These are phyloP conservation scores for Recurvirostra avosetta DNA, from an alignment of 2,113 vertebrate genomes.

Conservation along the genomic window DNA sequence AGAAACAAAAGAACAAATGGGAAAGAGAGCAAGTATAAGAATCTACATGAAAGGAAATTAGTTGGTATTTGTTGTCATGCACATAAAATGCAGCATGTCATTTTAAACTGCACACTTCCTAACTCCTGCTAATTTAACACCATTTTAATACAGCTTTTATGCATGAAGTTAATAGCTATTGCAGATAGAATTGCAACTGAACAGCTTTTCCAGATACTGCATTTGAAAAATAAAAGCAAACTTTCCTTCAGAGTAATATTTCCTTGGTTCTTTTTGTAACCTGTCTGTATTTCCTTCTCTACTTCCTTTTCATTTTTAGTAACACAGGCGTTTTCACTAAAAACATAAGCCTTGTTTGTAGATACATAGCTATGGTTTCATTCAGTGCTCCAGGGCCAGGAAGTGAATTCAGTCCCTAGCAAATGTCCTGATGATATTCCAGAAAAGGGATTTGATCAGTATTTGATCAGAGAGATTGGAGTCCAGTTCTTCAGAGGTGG, in stretches of 20 bases:
- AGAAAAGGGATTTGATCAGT: background rate
- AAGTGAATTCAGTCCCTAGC: background rate
- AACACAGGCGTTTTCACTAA: background rate
- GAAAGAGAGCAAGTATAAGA: background rate
- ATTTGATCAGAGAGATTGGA: background rate
- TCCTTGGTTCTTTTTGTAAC: background rate
- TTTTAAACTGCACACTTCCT: background rate
- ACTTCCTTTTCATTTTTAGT: background rate
- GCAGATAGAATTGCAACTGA: background rate
- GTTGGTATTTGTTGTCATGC: background rate
- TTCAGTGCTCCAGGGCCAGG: background rate
- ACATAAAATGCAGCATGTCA: background rate
- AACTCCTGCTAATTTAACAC: background rate
- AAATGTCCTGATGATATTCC: background rate
- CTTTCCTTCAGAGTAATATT: background rate
- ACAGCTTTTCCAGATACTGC: background rate
- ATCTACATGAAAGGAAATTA: background rate
- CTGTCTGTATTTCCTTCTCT: background rate
- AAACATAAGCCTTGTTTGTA: background rate
- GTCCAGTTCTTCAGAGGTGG: background rate
- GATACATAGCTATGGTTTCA: background rate
- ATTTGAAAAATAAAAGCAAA: background rate
- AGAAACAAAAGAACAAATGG: background rate
- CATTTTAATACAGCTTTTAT: constrained; percentile 15
- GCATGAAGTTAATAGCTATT: background rate